Conservation (phyloP, 2,113 vertebrate genomes). For the Promerops cafer region DNA sequence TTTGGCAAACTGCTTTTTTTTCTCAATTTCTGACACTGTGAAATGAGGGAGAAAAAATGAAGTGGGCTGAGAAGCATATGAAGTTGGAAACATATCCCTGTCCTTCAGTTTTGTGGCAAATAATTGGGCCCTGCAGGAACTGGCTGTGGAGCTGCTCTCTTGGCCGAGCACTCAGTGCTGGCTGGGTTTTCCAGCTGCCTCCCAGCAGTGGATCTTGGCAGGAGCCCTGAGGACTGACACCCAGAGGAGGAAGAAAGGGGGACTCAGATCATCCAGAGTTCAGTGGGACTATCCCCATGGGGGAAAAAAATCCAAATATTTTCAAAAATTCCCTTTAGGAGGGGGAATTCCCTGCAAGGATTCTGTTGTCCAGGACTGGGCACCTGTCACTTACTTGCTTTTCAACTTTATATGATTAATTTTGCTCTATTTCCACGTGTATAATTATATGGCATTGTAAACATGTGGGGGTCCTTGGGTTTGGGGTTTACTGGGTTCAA, state of each 20-base stretch:
- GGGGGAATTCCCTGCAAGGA: not conserved
- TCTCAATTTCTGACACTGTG: not conserved
- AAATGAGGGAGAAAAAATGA: not conserved
- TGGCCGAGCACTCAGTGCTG: not conserved
- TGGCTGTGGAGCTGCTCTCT: not conserved
- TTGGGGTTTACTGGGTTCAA: not conserved
- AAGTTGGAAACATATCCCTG: not conserved
- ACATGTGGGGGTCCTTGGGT: not conserved
- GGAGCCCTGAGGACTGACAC: conserved; percentile 12
- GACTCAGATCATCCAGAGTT: not conserved
- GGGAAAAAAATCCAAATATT: not conserved
- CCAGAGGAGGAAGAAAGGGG: not conserved
- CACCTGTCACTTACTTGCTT: not conserved
- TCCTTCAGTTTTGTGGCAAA: conserved; percentile 28
- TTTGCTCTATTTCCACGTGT: accelerated
- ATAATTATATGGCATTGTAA: accelerated
- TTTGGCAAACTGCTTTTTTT: not conserved
- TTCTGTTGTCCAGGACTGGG: not conserved
- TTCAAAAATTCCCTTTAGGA: not conserved
- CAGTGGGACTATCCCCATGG: not conserved
- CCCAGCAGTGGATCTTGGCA: conserved; percentile 34
- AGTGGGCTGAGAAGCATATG: conserved; percentile 21
- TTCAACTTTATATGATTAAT: not conserved
- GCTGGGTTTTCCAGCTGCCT: not conserved
- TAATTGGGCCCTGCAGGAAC: conserved; percentile 68